A percentile compares a stretch with the other conserved stretches of the same genome.
Conservation (phyloP, 2,113 vertebrate species). For the Aix galericulata region DNA sequence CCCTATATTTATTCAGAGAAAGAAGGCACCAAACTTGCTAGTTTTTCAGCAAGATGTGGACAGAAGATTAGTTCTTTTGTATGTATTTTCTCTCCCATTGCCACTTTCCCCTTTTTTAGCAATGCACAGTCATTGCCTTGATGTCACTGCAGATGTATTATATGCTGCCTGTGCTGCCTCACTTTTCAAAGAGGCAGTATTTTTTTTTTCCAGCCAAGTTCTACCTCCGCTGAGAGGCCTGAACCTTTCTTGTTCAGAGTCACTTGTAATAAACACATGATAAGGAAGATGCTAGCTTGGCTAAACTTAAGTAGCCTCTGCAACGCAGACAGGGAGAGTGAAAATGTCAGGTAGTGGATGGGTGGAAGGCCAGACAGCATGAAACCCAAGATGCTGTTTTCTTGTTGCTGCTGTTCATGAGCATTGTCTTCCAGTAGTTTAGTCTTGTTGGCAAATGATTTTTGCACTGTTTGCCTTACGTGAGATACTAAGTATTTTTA, state of each 20-base stretch:
- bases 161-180: not conserved
- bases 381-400: not conserved
- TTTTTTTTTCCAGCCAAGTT: not conserved
- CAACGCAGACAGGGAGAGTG: not conserved
- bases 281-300: not conserved
- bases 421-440: not conserved
- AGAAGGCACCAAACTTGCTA: not conserved
- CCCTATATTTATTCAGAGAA: not conserved
- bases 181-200: not conserved
- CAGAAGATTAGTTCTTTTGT: not conserved
- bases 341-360: not conserved
- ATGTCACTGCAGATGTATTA: not conserved
- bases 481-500: not conserved
- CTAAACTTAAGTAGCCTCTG: not conserved
- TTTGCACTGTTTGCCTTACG: not conserved
- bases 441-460: not conserved
- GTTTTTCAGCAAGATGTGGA: not conserved
- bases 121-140: not conserved
- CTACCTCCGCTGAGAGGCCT: not conserved
- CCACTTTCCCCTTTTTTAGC: not conserved
- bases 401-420: not conserved
- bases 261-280: not conserved
- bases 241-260: not conserved
- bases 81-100: not conserved
- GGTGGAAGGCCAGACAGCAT: not conserved